A percentile compares a stretch with the other conserved stretches of the same genome.
Conservation (phyloP, 1,140 invertebrate species). For the Calosoma granatense region DNA sequence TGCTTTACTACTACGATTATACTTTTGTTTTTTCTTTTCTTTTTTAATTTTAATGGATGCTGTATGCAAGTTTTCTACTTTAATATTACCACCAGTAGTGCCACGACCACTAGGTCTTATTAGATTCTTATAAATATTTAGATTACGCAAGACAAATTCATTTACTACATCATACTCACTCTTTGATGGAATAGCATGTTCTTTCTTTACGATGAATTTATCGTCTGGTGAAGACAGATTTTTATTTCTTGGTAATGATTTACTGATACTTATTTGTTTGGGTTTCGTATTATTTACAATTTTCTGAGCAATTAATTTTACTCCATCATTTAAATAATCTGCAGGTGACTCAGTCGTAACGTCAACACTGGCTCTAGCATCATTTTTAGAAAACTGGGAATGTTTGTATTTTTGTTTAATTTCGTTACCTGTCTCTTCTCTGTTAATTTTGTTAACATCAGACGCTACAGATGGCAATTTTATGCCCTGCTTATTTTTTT, state of each 20-base stretch:
- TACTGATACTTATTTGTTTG: not conserved
- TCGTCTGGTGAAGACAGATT: not conserved
- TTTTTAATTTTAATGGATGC: not conserved
- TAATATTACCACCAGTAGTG: not conserved
- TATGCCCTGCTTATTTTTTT: too few relatives aligned
- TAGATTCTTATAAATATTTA: not conserved
- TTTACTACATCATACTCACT: not conserved
- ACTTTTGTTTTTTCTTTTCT: not conserved
- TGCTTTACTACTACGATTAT: not conserved
- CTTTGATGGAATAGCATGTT: not conserved
- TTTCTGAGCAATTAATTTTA: too few relatives aligned
- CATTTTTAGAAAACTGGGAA: too few relatives aligned
- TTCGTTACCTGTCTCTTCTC: too few relatives aligned
- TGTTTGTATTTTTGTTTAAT: too few relatives aligned
- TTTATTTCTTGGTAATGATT: not conserved
- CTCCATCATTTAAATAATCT: too few relatives aligned
- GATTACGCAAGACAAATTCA: not conserved
- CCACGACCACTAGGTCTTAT: not conserved
- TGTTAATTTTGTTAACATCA: too few relatives aligned
- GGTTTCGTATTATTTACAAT: not conserved
- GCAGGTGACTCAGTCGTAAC: too few relatives aligned
- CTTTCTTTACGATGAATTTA: not conserved
- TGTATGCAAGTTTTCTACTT: not conserved
- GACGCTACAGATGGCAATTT: too few relatives aligned
- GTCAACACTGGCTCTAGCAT: too few relatives aligned